These are phyloP conservation scores for Urocynchramus pylzowi DNA, from an alignment of 2,113 vertebrate species.

Conservation along the genomic window DNA sequence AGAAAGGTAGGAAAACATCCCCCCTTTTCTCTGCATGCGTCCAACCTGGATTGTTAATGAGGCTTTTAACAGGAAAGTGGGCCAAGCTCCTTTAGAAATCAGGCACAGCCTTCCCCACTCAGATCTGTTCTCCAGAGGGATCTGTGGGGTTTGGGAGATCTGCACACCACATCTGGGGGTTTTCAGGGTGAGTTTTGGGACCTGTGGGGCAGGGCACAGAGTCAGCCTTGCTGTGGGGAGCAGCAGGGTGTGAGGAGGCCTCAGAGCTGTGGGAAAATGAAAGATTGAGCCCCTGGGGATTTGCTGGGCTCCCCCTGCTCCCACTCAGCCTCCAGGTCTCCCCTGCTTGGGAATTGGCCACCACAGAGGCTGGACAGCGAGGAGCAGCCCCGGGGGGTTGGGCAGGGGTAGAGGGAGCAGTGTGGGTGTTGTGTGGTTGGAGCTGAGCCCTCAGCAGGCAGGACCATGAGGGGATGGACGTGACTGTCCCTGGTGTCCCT, in stretches of 20 bases:
- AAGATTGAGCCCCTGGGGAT: background rate
- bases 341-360: background rate
- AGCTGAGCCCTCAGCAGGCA: background rate
- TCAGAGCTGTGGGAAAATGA: background rate
- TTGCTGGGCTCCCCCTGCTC: background rate
- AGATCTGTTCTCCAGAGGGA: background rate
- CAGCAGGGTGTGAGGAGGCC: background rate
- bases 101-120: background rate
- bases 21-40: rapidly evolving
- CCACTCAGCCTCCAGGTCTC: background rate
- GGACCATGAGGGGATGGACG: background rate
- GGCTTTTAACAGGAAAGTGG: background rate
- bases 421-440: background rate
- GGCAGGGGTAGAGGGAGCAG: background rate
- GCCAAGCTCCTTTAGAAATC: background rate
- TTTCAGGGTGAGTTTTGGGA: background rate
- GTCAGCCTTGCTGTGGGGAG: background rate
- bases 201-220: rapidly evolving
- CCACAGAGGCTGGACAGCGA: background rate
- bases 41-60: background rate
- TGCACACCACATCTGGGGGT: rapidly evolving
- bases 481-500: slow-evolving; percentile 18
- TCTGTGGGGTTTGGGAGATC: background rate
- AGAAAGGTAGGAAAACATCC: background rate
- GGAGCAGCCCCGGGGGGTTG: background rate